Percentiles rank a stretch among this genome's conserved stretches.
Evolutionary conservation across 2,797 vertebrate species (phyloP).

Genomic region (Siniperca undulata): DNA sequence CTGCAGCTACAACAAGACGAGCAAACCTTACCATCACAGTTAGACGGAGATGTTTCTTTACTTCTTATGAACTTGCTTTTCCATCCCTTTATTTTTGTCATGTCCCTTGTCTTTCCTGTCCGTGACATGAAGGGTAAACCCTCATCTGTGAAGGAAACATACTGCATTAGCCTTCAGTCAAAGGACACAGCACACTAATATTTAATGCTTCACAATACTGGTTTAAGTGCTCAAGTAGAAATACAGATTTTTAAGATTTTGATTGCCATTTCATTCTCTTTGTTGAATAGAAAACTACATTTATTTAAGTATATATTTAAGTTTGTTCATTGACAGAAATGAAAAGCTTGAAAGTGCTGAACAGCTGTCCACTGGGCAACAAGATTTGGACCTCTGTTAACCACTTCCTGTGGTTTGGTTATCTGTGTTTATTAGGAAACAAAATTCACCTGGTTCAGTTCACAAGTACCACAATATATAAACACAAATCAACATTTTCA

Average conservation of each 20-base stretch:
- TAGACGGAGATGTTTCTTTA: slow-evolving; percentile 73
- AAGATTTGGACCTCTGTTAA: neutral
- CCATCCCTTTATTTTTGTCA: slow-evolving; percentile 98
- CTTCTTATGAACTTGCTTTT: slow-evolving; percentile 88
- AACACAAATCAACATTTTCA: neutral
- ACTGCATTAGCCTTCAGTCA: slow-evolving; percentile 27
- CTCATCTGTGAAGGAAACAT: slow-evolving; percentile 81
- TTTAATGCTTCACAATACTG: neutral
- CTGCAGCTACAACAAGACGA: slow-evolving; percentile 3
- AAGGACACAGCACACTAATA: neutral
- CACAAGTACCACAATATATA: neutral
- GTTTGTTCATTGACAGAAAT: neutral
- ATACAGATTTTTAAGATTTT: neutral
- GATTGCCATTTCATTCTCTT: neutral
- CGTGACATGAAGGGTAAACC: slow-evolving; percentile 92
- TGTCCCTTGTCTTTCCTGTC: slow-evolving; percentile 96
- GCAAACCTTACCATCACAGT: slow-evolving; percentile 68
- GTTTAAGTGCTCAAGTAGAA: neutral
- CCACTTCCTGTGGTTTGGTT: neutral
- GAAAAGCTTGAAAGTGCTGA: neutral
- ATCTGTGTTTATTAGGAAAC: neutral
- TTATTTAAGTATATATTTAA: neutral
- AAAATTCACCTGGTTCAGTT: neutral
- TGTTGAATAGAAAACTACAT: neutral
- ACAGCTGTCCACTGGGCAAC: neutral